These are phyloP conservation scores for Morinoia aosen DNA, from an alignment of 2,888 invertebrate genomes.

Conservation along the genomic window DNA sequence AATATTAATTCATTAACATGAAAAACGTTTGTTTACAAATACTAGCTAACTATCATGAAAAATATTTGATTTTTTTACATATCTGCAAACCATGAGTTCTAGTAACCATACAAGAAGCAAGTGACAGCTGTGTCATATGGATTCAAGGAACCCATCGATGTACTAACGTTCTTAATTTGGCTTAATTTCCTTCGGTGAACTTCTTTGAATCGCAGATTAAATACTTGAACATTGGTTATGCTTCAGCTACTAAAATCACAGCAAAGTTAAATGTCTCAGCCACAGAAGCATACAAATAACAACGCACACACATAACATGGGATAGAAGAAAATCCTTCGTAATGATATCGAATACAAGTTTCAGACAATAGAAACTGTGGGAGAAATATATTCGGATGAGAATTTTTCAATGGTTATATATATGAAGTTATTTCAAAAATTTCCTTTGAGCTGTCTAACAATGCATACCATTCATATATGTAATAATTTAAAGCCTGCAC, in stretches of 20 bases:
- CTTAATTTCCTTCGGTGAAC: neutral
- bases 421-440: neutral
- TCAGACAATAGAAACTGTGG: neutral
- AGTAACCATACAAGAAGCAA: neutral
- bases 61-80: no score
- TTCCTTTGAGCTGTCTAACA: neutral
- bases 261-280: no score
- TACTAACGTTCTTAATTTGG: neutral
- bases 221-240: no score
- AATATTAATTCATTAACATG: neutral
- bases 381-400: neutral
- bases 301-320: no score
- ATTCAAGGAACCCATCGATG: neutral
- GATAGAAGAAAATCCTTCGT: neutral
- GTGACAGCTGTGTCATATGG: neutral
- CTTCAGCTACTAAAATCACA: no score
- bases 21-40: neutral
- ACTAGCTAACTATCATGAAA: neutral
- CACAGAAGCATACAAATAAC: no score
- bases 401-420: neutral
- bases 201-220: neutral
- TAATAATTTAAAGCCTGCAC: neutral
- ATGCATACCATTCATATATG: neutral
- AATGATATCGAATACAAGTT: neutral
- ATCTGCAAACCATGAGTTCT: neutral